Evolutionary conservation across 2,797 vertebrate species (phyloP).

Genomic region (Hippocampus kuda): DNA sequence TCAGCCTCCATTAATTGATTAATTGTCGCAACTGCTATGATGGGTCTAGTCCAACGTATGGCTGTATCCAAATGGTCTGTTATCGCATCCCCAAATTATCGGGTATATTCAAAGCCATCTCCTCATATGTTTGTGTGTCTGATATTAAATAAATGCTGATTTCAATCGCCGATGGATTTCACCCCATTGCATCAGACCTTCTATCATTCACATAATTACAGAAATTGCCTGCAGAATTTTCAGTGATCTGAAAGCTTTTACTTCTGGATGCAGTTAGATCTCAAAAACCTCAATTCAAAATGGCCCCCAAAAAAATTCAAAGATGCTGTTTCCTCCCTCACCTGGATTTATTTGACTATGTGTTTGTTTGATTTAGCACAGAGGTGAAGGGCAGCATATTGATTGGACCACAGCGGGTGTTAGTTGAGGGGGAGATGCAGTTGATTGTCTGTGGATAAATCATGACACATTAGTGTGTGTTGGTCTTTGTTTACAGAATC

Average conservation of each 20-base stretch:
- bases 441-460: conserved; percentile 25
- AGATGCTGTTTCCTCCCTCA: not conserved
- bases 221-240: conserved; percentile 7
- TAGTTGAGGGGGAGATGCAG: conserved; percentile 9
- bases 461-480: conserved; percentile 25
- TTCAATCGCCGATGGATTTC: conserved; percentile 32
- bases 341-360: not conserved
- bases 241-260: conserved; percentile 13
- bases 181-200: conserved; percentile 46
- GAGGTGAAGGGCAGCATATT: conserved; percentile 40
- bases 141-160: not conserved
- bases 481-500: too few relatives aligned
- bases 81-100: not conserved
- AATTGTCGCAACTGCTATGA: too few relatives aligned
- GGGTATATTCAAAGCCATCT: not conserved
- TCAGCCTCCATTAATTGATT: too few relatives aligned
- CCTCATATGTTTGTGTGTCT: not conserved
- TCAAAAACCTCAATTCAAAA: not conserved
- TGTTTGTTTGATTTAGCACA: conserved; percentile 16
- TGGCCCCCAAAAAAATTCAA: not conserved
- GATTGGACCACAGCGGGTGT: conserved; percentile 26
- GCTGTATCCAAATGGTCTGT: not conserved
- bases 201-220: conserved; percentile 15
- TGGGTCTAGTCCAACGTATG: too few relatives aligned
- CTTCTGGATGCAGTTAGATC: not conserved